Evolutionary conservation across 2,113 vertebrate species (phyloP), one percentile per base, ranked within the genome.

Genomic region (Amia ocellicauda): DNA sequence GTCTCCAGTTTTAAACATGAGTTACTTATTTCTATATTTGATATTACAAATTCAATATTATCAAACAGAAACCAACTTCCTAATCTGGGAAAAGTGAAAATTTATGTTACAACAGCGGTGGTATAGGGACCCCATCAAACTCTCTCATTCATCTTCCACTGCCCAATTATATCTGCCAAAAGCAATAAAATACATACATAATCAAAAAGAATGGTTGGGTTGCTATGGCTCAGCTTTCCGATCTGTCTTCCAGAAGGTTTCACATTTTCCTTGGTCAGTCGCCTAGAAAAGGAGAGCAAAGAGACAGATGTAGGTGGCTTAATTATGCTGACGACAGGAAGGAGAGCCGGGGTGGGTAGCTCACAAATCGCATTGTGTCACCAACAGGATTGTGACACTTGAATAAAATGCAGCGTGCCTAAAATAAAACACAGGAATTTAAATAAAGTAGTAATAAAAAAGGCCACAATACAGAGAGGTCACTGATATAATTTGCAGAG

Each of bases 171-270:
- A 7, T 47, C 45, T 47, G 45, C n/a, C 45, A 23, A 8, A 53
- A 8, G 51, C 24, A 60, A 60, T 3, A 16, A 16, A 5, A 63
- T 19, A 92, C 96, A 71, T 92, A 98, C 95, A 82, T 98, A 99
- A 87, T 99, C 97, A 90, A 98, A 99, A 73, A 99, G 90, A 88
- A 99, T 99, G 40, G 97, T 98, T 83, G 97, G 97, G 83, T 99
- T 99, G 86, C 95, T 98, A 86, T 99, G 95, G 89, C 95, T 99
- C 78, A 99, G 86, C 60, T 99, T 99, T 76, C 97, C 97, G 78
- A 99, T 98, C 80, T 99, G 97, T 82, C 95, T 92, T 88, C 96
- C 96, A 75, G 97, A 99, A 62, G 97, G 95, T 84, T 98, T 99
- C 80, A 99, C 94, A 74, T 98, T 98, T 89, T 99, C 97, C 90